These are phyloP conservation scores for Kryptopterus vitreolus DNA, from an alignment of 2,797 vertebrate genomes.

Conservation along the genomic window DNA sequence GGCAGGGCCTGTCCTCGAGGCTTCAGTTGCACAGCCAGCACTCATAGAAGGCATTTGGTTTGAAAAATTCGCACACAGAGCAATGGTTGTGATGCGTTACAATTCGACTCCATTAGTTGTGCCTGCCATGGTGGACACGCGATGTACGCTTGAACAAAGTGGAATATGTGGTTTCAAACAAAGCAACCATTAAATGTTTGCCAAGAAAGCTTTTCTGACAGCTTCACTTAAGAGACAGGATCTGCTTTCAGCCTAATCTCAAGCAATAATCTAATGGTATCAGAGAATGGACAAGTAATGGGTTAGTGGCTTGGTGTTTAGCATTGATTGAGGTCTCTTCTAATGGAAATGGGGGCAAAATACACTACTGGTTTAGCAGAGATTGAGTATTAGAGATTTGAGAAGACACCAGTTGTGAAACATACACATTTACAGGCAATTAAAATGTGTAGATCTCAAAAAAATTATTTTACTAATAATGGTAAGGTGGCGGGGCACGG, in stretches of 20 bases:
- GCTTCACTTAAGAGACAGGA: conserved; percentile 44
- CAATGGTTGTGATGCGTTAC: conserved; percentile 8
- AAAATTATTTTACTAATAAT: background rate
- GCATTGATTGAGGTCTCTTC: conserved; percentile 36
- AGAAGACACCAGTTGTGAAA: conserved; percentile 8
- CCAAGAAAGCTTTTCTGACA: conserved; percentile 47
- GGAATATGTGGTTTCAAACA: conserved; percentile 35
- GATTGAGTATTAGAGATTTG: conserved; percentile 21
- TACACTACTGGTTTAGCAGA: conserved; percentile 30
- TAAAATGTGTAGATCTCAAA: background rate
- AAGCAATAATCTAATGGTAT: conserved; percentile 46
- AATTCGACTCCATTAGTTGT: conserved; percentile 19
- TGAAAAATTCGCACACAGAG: background rate
- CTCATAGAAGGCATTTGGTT: background rate
- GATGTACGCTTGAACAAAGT: conserved; percentile 27
- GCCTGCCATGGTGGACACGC: conserved; percentile 9
- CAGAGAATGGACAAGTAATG: conserved; percentile 49
- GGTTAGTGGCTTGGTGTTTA: conserved; percentile 43
- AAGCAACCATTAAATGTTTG: conserved; percentile 43
- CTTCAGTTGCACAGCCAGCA: background rate
- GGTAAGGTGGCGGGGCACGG: no score
- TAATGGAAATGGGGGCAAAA: conserved; percentile 31
- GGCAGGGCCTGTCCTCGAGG: background rate
- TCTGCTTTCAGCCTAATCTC: conserved; percentile 41
- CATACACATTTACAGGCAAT: background rate